phyloP scores from a whole-genome alignment of 2,113 vertebrate genomes.

The Isichthys henryi region DNA sequence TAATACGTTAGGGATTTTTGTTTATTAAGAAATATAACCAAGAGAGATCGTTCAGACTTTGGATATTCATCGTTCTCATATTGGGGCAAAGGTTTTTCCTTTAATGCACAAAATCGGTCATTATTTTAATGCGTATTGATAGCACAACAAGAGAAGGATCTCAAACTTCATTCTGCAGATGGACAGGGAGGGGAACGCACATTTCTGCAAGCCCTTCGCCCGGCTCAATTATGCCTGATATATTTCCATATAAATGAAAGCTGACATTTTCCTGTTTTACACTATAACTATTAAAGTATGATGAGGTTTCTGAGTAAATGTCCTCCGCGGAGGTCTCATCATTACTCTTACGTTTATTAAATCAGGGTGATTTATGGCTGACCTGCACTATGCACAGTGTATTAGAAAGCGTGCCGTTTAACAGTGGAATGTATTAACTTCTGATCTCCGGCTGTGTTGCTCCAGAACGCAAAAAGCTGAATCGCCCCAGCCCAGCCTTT shows the following conservation, averaged over 20 bases:
- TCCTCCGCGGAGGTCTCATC: constrained; percentile 59
- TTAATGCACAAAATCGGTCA: not conserved
- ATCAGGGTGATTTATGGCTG: constrained; percentile 69
- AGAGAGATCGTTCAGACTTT: not conserved
- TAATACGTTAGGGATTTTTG: not conserved
- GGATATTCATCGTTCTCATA: not conserved
- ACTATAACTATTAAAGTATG: constrained; percentile 52
- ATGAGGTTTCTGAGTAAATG: constrained; percentile 57
- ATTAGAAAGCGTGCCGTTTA: constrained; percentile 65
- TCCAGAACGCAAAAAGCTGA: constrained; percentile 2
- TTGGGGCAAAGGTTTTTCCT: not conserved
- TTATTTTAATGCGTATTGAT: not conserved
- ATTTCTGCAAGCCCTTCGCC: constrained; percentile 39
- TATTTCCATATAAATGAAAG: constrained; percentile 50
- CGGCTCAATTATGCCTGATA: constrained; percentile 52
- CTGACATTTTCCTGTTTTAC: constrained; percentile 60
- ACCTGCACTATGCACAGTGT: constrained; percentile 48
- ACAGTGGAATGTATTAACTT: constrained; percentile 69
- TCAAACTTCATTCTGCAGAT: not conserved
- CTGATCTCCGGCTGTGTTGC: constrained; percentile 58
- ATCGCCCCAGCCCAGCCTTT: not conserved
- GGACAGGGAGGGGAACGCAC: constrained; percentile 7
- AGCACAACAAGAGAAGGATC: not conserved
- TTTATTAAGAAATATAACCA: not conserved
- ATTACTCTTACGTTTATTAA: constrained; percentile 69